Evolutionary conservation across 2,888 invertebrate species (phyloP).

Genomic region (Tipula unca): DNA sequence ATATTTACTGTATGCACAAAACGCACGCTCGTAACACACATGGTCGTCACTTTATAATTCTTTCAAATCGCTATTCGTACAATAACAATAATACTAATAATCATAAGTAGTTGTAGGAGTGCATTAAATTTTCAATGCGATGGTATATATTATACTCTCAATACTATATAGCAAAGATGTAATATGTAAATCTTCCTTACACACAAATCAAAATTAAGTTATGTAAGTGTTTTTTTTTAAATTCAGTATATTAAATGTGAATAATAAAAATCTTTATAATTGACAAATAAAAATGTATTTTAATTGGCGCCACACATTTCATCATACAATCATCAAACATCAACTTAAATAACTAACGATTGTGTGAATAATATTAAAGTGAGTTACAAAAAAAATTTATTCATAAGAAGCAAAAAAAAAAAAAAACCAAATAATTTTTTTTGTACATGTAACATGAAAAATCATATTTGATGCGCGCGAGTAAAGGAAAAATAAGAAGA

Average conservation of each 20-base stretch:
- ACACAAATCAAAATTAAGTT: not conserved
- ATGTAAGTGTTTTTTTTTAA: not conserved
- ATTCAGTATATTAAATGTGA: not conserved
- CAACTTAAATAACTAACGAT: not conserved
- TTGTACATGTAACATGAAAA: not conserved
- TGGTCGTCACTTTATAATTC: not conserved
- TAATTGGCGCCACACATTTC: constrained; percentile 8
- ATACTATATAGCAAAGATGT: not conserved
- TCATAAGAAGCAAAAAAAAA: not conserved
- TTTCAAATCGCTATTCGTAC: not conserved
- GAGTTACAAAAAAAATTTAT: not conserved
- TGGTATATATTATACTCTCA: not conserved
- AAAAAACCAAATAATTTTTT: not conserved
- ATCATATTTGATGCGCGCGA: not conserved
- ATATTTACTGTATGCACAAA: not conserved
- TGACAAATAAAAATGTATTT: constrained; percentile 2
- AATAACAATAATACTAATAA: not conserved
- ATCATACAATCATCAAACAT: not conserved
- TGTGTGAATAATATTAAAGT: not conserved
- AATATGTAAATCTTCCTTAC: not conserved
- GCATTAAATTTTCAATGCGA: not conserved
- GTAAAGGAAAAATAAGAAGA: not conserved
- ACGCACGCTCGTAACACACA: not conserved
- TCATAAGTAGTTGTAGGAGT: not conserved
- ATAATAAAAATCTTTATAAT: not conserved